Evolutionary conservation across 2,113 vertebrate genomes (phyloP).

Genomic region (Astur gentilis): DNA sequence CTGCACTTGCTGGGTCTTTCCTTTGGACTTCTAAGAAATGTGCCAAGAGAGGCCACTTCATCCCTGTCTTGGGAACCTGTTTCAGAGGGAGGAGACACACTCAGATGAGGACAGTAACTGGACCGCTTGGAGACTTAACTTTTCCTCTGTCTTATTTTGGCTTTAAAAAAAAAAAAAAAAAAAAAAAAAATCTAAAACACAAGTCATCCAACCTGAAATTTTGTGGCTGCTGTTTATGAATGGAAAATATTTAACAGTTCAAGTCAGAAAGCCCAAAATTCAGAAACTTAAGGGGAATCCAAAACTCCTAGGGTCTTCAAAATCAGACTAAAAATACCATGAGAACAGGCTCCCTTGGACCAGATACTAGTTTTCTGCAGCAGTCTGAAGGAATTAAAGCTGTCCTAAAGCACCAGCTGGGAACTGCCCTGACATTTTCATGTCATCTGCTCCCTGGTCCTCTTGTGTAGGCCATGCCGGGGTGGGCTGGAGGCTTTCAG

Average conservation of each 20-base stretch:
- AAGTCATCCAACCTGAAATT: slow-evolving; percentile 14
- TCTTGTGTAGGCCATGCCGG: neutral
- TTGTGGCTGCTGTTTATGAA: slow-evolving; percentile 10
- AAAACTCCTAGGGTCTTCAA: slow-evolving; percentile 32
- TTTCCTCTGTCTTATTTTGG: neutral
- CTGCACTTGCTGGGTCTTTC: neutral
- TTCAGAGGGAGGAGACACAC: neutral
- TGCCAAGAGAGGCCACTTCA: neutral
- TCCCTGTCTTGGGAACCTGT: neutral
- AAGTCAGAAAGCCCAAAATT: slow-evolving; percentile 5
- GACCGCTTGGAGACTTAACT: neutral
- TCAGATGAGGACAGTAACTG: neutral
- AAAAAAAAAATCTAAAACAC: neutral
- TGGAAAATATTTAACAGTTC: slow-evolving; percentile 37
- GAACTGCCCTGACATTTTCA: neutral
- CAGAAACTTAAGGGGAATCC: slow-evolving; percentile 10
- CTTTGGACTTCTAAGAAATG: neutral
- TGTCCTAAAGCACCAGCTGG: neutral
- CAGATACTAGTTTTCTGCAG: slow-evolving; percentile 4
- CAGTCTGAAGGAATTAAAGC: neutral
- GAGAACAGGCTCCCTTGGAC: neutral
- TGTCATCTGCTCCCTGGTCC: neutral
- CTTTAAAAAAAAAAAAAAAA: neutral
- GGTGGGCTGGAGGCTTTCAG: neutral
- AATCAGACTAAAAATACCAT: slow-evolving; percentile 14